Evolutionary conservation across 2,888 invertebrate genomes (phyloP), one percentile per base, ranked within the genome.

Genomic region (Limnephilus marmoratus): DNA sequence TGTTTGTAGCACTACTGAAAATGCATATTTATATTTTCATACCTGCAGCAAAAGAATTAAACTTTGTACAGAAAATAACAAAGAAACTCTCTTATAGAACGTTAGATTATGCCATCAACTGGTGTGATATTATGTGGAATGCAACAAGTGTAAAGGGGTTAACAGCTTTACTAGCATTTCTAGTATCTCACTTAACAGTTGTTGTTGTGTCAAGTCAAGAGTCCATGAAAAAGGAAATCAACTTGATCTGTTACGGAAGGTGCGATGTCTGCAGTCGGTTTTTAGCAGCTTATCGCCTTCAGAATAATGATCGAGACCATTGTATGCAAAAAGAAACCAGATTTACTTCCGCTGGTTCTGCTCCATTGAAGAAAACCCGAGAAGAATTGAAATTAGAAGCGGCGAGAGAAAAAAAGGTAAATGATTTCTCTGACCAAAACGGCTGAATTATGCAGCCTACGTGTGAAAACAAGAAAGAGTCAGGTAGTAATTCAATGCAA

Each of bases 201-300:
- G 53, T 53, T 53, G 53, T 15, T 18, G 53, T 68, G 24, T 68
- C 13, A 15, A 82, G 34, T 82, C 82, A 29, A 82, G 34, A 31
- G 34, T 3, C 68, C 31, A 68, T 2, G n/a, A 31, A 53, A 68
- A 68, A 87, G 87, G 87, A 87, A 87, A 87, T 34, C 18, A 31
- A 87, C 87, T 53, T 87, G 87, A 68, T 87, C 53, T 68, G 87
- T 87, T 87, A 87, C 87, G 87, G 87, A 87, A 87, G 68, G 87
- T 31, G 87, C 31, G 68, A 34, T 87, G 34, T 13, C 29, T 86
- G 31, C 68, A 34, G 29, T 53, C 12, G 31, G 53, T 34, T 0
- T 31, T 53, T 45, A 29, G 85, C 85, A 24, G n/a, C 29, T 45
- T 86, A 11, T 37, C 37, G 85, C 37, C 85, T 34, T 82, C 34